Evolutionary conservation across 2,797 vertebrate genomes (phyloP), one percentile per base, ranked within the genome.

Genomic region (Sarcophilus harrisii): DNA sequence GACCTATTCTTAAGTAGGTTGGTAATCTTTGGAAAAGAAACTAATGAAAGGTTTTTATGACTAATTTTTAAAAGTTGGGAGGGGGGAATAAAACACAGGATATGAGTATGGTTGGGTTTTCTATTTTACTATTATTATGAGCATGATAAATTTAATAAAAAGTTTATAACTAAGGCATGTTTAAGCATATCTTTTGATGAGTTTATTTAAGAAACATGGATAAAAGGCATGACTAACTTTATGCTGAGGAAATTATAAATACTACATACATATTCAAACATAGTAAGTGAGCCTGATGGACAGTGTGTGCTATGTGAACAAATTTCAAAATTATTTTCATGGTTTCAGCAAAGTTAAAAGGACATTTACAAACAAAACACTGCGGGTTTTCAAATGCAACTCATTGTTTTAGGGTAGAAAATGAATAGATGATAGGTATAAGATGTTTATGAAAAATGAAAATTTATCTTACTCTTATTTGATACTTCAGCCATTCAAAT

Each of bases 211-310:
- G 38, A 45, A 49, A 45, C 3, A 87, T 49, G 21, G 73, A 87
- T 18, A 45, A 73, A 87, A 87, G 24, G 73, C 73, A 87, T 87
- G 73, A 87, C 73, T 49, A 87, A 49, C 73, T 87, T 87, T 45
- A 49, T 87, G 38, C 73, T 87, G 73, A 49, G 45, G 73, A 87
- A 87, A 87, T 87, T 87, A 87, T 87, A 21, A 87, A 87, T 87
- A 87, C 38, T 87, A 87, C 38, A 87, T 87, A 87, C 38, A 87
- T 87, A 87, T 87, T 87, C 73, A 87, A 87, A 49, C 73, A 73
- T 38, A 81, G 73, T 87, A 87, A 87, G 73, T 49, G 73, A 87
- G 8, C 73, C 73, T 87, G 73, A 49, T 45, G 38, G 38, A 27
- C 38, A 87, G 38, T 27, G 21, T 11, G 73, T 87, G 73, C 73